Conservation (phyloP, 2,113 vertebrate species). For the Pterophyllum scalare region DNA sequence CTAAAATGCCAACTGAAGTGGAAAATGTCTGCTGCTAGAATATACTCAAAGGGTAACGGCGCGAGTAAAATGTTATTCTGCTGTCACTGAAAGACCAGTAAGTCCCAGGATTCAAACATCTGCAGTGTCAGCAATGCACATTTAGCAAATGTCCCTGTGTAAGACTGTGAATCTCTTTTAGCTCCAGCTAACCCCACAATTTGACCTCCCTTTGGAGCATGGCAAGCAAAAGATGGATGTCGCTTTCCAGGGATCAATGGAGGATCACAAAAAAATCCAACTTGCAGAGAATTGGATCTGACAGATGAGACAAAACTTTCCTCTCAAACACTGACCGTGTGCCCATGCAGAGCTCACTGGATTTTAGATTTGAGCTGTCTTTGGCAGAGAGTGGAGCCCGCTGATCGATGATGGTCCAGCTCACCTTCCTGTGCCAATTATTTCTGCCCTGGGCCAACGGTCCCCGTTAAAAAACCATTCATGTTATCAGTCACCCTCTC, state of each 20-base stretch:
- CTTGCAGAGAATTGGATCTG: constrained; percentile 45
- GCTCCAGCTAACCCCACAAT: constrained; percentile 21
- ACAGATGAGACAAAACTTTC: constrained; percentile 57
- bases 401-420: constrained; percentile 74
- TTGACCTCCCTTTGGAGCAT: constrained; percentile 45
- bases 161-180: constrained; percentile 23
- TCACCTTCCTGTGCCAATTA: constrained; percentile 77
- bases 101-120: constrained; percentile 14
- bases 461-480: constrained; percentile 75
- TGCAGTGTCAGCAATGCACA: constrained; percentile 2
- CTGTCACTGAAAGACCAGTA: background rate
- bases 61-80: constrained; percentile 16
- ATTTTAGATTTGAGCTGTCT: constrained; percentile 61
- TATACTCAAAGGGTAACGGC: background rate
- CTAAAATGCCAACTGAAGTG: background rate
- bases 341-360: constrained; percentile 48
- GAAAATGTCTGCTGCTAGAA: background rate
- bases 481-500: constrained; percentile 75
- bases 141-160: constrained; percentile 29
- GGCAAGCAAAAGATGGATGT: constrained; percentile 46
- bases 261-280: constrained; percentile 37
- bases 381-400: constrained; percentile 57
- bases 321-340: constrained; percentile 34
- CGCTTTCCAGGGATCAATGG: constrained; percentile 37
- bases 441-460: constrained; percentile 66